These are phyloP conservation scores for Cepaea hortensis DNA, from an alignment of 2,888 invertebrate genomes.

Conservation along the genomic window DNA sequence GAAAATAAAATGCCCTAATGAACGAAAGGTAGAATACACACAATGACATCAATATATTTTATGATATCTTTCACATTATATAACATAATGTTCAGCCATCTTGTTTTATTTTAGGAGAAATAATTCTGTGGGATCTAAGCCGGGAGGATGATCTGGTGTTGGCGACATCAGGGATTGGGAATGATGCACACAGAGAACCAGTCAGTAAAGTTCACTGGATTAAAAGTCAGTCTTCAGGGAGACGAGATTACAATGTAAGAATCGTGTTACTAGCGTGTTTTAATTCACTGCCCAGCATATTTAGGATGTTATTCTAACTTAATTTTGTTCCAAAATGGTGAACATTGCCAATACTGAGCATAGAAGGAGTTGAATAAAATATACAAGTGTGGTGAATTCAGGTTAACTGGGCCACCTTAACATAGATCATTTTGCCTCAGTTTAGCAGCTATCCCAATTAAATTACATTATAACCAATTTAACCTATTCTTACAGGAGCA, in stretches of 20 bases:
- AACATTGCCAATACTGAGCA: too few species aligned
- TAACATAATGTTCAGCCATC: not conserved
- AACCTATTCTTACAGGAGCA: too few species aligned
- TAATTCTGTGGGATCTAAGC: conserved; percentile 76
- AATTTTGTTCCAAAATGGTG: too few species aligned
- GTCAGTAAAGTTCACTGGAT: conserved; percentile 76
- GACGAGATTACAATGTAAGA: conserved; percentile 56
- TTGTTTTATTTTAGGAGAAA: conserved; percentile 69
- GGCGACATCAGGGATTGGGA: conserved; percentile 74
- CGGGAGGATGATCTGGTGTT: conserved; percentile 74
- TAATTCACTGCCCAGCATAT: not conserved
- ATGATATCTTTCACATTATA: not conserved
- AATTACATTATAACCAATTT: too few species aligned
- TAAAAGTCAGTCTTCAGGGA: conserved; percentile 62
- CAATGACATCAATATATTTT: not conserved
- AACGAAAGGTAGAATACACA: too few species aligned
- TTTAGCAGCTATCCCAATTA: too few species aligned
- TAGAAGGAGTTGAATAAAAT: too few species aligned
- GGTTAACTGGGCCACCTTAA: too few species aligned
- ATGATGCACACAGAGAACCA: conserved; percentile 75
- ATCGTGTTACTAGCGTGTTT: not conserved
- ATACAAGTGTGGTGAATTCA: too few species aligned
- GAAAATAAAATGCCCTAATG: too few species aligned
- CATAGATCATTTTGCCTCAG: too few species aligned
- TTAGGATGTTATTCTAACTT: not conserved